These are phyloP conservation scores for Drosophila simulans DNA, from an alignment of 1,140 invertebrate species.

Conservation along the genomic window DNA sequence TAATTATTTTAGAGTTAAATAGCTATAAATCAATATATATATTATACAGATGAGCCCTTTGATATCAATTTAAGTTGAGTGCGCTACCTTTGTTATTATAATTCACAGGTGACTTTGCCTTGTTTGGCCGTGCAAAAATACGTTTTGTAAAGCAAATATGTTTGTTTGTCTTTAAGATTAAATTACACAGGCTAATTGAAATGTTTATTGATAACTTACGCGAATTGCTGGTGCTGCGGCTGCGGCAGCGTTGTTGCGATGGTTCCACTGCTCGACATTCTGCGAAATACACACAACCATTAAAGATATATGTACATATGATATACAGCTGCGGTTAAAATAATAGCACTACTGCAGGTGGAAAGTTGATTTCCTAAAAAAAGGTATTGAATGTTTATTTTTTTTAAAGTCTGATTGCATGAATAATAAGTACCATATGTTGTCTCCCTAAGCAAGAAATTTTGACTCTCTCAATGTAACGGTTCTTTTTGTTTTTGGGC, in stretches of 20 bases:
- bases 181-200: slow-evolving; percentile 35
- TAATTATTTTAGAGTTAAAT: too few species aligned
- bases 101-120: not conserved
- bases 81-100: too few species aligned
- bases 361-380: too few species aligned
- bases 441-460: too few species aligned
- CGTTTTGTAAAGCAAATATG: slow-evolving; percentile 5
- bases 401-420: too few species aligned
- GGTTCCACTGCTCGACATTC: slow-evolving; percentile 46
- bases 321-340: too few species aligned
- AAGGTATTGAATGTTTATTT: too few species aligned
- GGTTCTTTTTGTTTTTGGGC: too few species aligned
- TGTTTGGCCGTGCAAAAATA: not conserved
- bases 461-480: too few species aligned
- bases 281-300: slow-evolving; percentile 30
- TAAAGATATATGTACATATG: slow-evolving; percentile 13
- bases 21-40: not conserved
- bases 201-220: slow-evolving; percentile 64
- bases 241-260: slow-evolving; percentile 42
- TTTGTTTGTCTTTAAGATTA: slow-evolving; percentile 31
- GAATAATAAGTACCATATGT: too few species aligned
- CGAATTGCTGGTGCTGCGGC: slow-evolving; percentile 66
- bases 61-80: too few species aligned
- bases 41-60: not conserved
- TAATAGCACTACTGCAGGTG: too few species aligned